These are phyloP conservation scores for Limanda limanda DNA, from an alignment of 2,113 vertebrate genomes.

Conservation along the genomic window DNA sequence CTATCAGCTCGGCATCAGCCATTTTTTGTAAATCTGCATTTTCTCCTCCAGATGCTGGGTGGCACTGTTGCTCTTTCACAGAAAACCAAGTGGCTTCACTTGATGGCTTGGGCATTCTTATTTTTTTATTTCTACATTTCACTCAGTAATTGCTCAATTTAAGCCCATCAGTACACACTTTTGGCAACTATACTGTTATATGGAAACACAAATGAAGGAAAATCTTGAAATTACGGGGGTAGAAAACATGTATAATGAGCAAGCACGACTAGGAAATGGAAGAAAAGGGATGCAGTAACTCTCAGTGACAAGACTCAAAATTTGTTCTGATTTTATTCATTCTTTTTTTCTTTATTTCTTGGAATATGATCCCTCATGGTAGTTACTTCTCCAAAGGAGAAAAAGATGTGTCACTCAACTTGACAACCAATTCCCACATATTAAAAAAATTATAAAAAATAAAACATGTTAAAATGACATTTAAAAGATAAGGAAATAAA, in stretches of 20 bases:
- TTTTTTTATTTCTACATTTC: slow-evolving; percentile 31
- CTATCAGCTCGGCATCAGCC: neutral
- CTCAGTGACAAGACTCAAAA: neutral
- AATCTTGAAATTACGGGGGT: slow-evolving; percentile 20
- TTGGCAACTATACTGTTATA: slow-evolving; percentile 36
- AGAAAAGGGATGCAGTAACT: slow-evolving; percentile 7
- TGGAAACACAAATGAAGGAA: slow-evolving; percentile 48
- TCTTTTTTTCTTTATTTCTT: neutral
- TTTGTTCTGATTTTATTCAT: slow-evolving; percentile 19
- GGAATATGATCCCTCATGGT: neutral
- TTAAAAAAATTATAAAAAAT: no score
- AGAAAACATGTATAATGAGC: slow-evolving; percentile 14
- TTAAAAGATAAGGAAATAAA: no score
- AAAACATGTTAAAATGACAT: no score
- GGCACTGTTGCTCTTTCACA: slow-evolving; percentile 91
- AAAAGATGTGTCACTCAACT: no score
- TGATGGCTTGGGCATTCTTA: slow-evolving; percentile 5
- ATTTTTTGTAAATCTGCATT: slow-evolving; percentile 32
- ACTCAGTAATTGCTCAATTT: slow-evolving; percentile 58
- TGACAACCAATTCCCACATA: no score
- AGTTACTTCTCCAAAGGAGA: no score
- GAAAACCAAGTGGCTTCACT: slow-evolving; percentile 24
- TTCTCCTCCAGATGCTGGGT: slow-evolving; percentile 82
- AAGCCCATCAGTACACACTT: slow-evolving; percentile 39
- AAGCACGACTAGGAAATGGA: slow-evolving; percentile 21